Conservation (phyloP, 2,797 vertebrate genomes). For the Anabas testudineus region DNA sequence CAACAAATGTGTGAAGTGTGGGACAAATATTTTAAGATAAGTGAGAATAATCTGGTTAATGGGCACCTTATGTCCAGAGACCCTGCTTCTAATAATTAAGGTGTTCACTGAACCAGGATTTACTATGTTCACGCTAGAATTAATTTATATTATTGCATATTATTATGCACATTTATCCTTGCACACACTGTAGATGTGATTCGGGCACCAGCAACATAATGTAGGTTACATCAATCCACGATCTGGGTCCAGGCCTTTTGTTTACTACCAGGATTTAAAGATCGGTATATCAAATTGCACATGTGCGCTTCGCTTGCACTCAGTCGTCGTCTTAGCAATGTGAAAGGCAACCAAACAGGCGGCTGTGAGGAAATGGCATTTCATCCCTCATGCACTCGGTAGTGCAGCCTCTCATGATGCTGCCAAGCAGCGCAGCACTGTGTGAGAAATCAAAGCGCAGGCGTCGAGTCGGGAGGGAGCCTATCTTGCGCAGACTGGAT, state of each 20-base stretch:
- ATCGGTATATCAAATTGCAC: conserved; percentile 11
- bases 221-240: neutral
- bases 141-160: neutral
- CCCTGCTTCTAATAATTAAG: neutral
- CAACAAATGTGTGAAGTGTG: neutral
- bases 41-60: neutral
- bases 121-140: neutral
- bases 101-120: neutral
- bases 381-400: conserved; percentile 43
- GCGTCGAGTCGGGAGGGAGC: conserved; percentile 80
- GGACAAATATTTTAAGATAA: conserved; percentile 4
- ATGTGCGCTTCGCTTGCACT: neutral
- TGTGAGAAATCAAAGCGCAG: conserved; percentile 84
- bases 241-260: conserved; percentile 22
- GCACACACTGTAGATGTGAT: neutral
- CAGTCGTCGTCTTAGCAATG: neutral
- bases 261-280: conserved; percentile 24
- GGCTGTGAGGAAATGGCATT: conserved; percentile 24
- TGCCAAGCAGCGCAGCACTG: conserved; percentile 74
- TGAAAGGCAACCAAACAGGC: conserved; percentile 17
- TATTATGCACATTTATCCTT: neutral
- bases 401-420: conserved; percentile 72
- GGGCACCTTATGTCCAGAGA: neutral
- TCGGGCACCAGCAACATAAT: conserved; percentile 1
- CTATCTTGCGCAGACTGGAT: conserved; percentile 77